A percentile compares a stretch with the other conserved stretches of the same genome.
Evolutionary conservation across 1,140 invertebrate species (phyloP).

Genomic region (Mizuhopecten yessoensis): DNA sequence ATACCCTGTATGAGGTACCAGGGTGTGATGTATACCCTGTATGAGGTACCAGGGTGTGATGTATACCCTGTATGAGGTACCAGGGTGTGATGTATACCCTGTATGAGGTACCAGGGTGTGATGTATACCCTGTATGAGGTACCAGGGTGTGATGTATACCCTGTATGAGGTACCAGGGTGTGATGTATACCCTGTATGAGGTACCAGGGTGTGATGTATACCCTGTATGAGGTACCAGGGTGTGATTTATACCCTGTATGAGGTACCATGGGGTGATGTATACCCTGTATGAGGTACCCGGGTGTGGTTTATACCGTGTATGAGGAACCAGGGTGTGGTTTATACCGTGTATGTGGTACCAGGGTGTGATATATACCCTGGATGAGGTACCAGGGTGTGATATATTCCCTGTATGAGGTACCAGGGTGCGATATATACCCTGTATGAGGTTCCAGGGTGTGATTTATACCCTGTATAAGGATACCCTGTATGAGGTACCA

Average conservation of each 20-base stretch:
- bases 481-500: neutral
- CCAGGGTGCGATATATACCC: too few species aligned
- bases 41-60: too few species aligned
- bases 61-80: neutral
- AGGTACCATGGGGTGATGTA: neutral
- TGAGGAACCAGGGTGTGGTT: neutral
- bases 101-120: neutral
- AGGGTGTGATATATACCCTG: neutral
- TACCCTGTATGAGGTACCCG: too few species aligned
- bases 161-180: neutral
- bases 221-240: neutral
- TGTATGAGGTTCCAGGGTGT: neutral
- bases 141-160: neutral
- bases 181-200: neutral
- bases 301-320: too few species aligned
- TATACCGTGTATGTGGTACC: neutral
- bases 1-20: too few species aligned
- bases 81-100: neutral
- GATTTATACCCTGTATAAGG: neutral
- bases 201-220: neutral
- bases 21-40: too few species aligned
- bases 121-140: neutral
- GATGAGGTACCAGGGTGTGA: neutral
- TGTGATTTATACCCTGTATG: neutral
- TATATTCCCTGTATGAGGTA: neutral